These are phyloP conservation scores for Alces alces DNA, from an alignment of 2,113 vertebrate genomes.

Conservation along the genomic window DNA sequence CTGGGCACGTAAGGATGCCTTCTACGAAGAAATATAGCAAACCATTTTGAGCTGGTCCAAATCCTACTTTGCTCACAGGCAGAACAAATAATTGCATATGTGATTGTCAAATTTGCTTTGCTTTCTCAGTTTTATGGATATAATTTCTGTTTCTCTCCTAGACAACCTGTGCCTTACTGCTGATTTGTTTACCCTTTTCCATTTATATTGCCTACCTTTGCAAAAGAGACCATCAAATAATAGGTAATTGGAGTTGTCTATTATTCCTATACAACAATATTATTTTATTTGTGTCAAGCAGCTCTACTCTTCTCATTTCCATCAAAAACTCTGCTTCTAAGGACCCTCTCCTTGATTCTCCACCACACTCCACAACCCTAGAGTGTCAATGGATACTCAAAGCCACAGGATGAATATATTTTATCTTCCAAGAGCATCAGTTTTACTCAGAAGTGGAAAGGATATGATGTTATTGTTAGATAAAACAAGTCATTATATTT, in stretches of 20 bases:
- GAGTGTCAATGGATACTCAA: not conserved
- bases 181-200: not conserved
- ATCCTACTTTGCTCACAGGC: not conserved
- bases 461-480: not conserved
- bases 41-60: not conserved
- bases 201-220: not conserved
- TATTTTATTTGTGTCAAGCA: not conserved
- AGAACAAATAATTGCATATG: not conserved
- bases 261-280: not conserved
- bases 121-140: not conserved
- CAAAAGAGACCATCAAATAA: not conserved
- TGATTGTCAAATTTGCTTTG: not conserved
- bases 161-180: not conserved
- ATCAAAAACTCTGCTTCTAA: not conserved
- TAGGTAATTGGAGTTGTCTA: not conserved
- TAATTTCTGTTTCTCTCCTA: conserved; percentile 7
- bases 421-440: not conserved
- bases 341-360: not conserved
- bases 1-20: not conserved
- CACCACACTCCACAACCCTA: not conserved
- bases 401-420: not conserved
- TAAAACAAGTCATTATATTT: not conserved
- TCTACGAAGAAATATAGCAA: not conserved
- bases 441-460: not conserved
- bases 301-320: not conserved